phyloP scores from a whole-genome alignment of 2,797 vertebrate species.

The Apodemus agrarius region DNA sequence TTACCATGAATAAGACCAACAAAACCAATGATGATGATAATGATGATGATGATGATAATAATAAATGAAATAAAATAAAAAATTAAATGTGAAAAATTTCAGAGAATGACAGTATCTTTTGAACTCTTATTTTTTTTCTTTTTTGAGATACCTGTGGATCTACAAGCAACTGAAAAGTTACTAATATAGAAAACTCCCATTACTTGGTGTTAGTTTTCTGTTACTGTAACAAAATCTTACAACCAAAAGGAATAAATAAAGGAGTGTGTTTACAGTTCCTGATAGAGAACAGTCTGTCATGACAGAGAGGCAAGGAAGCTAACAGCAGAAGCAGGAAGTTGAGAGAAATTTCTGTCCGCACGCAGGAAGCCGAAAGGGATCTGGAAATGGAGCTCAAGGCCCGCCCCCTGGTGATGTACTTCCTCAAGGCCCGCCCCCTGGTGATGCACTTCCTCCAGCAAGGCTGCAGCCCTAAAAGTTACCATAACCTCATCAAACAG shows the following conservation, averaged over 20 bases:
- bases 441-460: neutral
- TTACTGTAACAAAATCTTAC: neutral
- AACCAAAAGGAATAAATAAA: neutral
- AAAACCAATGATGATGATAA: neutral
- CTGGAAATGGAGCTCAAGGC: neutral
- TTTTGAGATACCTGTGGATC: slow-evolving; percentile 2
- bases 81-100: slow-evolving; percentile 11
- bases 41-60: neutral
- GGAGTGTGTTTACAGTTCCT: neutral
- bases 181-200: neutral
- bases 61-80: neutral
- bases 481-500: neutral
- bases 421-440: neutral
- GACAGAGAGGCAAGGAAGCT: neutral
- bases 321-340: neutral
- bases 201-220: neutral
- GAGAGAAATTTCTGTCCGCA: neutral
- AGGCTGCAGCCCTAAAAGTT: neutral
- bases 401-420: neutral
- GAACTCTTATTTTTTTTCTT: neutral
- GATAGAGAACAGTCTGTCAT: neutral
- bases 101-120: neutral
- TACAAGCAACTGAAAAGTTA: neutral
- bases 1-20: neutral
- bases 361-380: neutral